phyloP scores from a whole-genome alignment of 2,888 invertebrate species.

The Linnaemya vulpina region DNA sequence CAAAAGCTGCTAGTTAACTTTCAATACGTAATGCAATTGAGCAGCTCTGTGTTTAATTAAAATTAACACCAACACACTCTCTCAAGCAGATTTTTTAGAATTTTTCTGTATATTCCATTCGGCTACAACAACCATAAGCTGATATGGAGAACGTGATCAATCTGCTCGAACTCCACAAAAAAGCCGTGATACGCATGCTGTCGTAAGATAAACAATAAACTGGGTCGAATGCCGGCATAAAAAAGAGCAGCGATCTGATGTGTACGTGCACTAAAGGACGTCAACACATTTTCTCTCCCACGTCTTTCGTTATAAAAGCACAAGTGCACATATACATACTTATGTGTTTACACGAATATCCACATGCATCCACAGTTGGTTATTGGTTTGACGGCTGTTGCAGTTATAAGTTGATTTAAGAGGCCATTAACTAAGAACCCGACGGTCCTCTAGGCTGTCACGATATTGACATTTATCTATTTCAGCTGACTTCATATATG shows the following conservation, averaged over 20 bases:
- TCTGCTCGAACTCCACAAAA: not conserved
- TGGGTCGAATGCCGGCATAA: conserved; percentile 47
- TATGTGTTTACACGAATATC: not conserved
- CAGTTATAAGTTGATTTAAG: too few relatives aligned
- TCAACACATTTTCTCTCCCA: conserved; percentile 18
- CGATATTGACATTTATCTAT: too few relatives aligned
- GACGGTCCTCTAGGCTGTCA: too few relatives aligned
- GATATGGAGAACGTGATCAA: conserved; percentile 39
- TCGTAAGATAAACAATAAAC: conserved; percentile 15
- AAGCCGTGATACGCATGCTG: conserved; percentile 17
- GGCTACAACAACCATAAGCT: conserved; percentile 4
- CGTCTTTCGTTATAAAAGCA: not conserved
- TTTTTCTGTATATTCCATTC: not conserved
- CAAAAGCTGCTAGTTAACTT: not conserved
- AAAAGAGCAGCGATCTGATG: not conserved
- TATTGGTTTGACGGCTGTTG: not conserved
- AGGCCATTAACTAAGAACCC: too few relatives aligned
- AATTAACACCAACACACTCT: too few relatives aligned
- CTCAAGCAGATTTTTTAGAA: too few relatives aligned
- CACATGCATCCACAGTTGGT: not conserved
- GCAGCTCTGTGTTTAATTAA: too few relatives aligned
- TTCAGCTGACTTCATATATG: too few relatives aligned
- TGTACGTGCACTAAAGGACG: conserved; percentile 72
- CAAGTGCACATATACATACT: too few relatives aligned
- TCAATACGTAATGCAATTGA: not conserved